phyloP scores from a whole-genome alignment of 1,140 invertebrate species.

The Aphelenchoides fujianensis region DNA sequence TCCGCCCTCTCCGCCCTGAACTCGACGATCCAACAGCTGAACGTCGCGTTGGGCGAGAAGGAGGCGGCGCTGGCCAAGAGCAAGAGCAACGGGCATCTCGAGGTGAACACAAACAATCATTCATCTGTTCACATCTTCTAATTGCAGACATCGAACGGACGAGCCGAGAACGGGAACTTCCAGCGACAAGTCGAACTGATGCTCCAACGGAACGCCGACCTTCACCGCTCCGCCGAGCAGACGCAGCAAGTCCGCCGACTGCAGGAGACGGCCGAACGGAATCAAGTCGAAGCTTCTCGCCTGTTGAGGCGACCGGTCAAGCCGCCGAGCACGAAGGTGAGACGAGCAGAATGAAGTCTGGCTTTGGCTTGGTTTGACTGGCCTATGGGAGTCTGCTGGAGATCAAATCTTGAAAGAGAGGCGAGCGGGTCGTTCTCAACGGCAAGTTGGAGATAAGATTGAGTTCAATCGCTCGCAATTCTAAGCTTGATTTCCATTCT shows the following conservation, averaged over 20 bases:
- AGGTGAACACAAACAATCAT: constrained; percentile 39
- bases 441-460: too few species aligned
- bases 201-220: constrained; percentile 55
- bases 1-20: constrained; percentile 43
- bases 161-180: constrained; percentile 16
- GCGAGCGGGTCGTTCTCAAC: too few species aligned
- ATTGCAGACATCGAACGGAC: too few species aligned
- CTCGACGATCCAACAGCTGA: constrained; percentile 48
- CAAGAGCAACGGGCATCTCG: too few species aligned
- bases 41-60: constrained; percentile 47
- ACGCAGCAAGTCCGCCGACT: constrained; percentile 73
- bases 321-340: constrained; percentile 50
- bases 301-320: constrained; percentile 58
- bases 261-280: constrained; percentile 90
- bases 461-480: too few species aligned
- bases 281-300: constrained; percentile 62
- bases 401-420: too few species aligned
- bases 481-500: too few species aligned
- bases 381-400: too few species aligned
- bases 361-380: neutral
- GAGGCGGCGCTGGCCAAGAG: constrained; percentile 55
- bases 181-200: constrained; percentile 59
- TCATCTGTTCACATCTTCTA: too few species aligned
- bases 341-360: neutral
- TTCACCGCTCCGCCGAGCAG: constrained; percentile 47